Conservation (phyloP, 2,113 vertebrate genomes). For the Stictonetta naevosa region DNA sequence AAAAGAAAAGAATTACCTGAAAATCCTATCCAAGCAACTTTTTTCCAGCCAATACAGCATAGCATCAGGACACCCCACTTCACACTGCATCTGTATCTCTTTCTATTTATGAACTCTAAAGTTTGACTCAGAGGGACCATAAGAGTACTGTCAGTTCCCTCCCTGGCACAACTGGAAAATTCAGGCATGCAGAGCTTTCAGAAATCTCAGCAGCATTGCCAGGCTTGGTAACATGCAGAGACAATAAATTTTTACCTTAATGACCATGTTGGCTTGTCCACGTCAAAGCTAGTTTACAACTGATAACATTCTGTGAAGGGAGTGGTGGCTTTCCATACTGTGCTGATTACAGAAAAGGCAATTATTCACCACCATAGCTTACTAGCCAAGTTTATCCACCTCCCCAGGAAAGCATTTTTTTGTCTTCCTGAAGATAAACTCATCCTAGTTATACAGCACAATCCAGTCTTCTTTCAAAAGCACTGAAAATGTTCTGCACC, state of each 20-base stretch:
- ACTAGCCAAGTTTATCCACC: not conserved
- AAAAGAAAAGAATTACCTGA: not conserved
- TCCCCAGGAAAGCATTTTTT: conserved; percentile 5
- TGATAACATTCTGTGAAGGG: not conserved
- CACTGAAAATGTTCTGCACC: not conserved
- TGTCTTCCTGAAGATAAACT: not conserved
- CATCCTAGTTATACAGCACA: not conserved
- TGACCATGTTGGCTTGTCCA: not conserved
- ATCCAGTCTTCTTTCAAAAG: conserved; percentile 27
- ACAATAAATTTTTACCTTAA: conserved; percentile 14
- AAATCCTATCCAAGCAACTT: not conserved
- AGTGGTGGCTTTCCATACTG: not conserved
- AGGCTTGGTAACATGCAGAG: not conserved
- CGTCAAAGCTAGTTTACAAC: not conserved
- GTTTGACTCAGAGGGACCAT: not conserved
- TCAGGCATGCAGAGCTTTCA: not conserved
- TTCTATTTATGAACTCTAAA: not conserved
- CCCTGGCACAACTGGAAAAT: not conserved
- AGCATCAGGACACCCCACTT: not conserved
- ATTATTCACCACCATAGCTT: not conserved
- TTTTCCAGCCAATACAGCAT: not conserved
- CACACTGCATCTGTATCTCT: not conserved
- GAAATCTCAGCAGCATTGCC: not conserved
- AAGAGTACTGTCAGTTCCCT: not conserved
- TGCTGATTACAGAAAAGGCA: not conserved